Evolutionary conservation across 1,140 invertebrate genomes (phyloP).

Genomic region (Drosophila pandora): DNA sequence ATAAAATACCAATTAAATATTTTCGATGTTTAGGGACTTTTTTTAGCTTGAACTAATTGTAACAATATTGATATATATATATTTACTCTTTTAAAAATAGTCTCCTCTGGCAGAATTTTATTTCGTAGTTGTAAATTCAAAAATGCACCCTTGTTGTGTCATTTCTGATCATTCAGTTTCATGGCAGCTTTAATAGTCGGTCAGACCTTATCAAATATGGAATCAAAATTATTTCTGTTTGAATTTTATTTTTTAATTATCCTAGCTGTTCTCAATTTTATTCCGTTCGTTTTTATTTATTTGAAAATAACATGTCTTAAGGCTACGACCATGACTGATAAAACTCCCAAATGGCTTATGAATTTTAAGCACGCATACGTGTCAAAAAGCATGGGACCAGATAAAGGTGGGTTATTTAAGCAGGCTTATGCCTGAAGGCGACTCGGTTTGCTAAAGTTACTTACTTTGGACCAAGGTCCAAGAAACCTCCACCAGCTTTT

Average conservation of each 20-base stretch:
- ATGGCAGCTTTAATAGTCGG: too few relatives aligned
- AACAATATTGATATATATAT: too few relatives aligned
- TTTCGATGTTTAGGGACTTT: too few relatives aligned
- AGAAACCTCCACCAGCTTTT: slow-evolving; percentile 34
- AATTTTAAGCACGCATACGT: slow-evolving; percentile 47
- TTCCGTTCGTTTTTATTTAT: slow-evolving; percentile 35
- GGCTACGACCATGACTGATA: slow-evolving; percentile 35
- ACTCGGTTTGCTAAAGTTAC: slow-evolving; percentile 30
- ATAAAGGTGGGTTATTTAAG: slow-evolving; percentile 21
- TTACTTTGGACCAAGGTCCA: slow-evolving; percentile 21
- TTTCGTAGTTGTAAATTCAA: too few relatives aligned
- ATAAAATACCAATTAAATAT: too few relatives aligned
- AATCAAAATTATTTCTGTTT: neutral
- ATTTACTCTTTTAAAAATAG: too few relatives aligned
- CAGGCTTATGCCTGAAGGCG: slow-evolving; percentile 8
- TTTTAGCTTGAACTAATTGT: too few relatives aligned
- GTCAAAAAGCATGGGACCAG: slow-evolving; percentile 1
- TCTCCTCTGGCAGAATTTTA: too few relatives aligned
- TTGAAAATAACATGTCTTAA: slow-evolving; percentile 43
- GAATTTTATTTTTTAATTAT: slow-evolving; percentile 20
- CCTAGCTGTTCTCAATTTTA: slow-evolving; percentile 16
- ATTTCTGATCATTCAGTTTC: too few relatives aligned
- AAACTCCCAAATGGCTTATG: slow-evolving; percentile 33
- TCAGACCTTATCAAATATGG: too few relatives aligned
- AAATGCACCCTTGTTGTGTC: too few relatives aligned